A percentile compares a stretch with the other conserved stretches of the same genome.
These are phyloP conservation scores for Bradypus variegatus DNA, from an alignment of 2,797 vertebrate genomes.

Conservation along the genomic window DNA sequence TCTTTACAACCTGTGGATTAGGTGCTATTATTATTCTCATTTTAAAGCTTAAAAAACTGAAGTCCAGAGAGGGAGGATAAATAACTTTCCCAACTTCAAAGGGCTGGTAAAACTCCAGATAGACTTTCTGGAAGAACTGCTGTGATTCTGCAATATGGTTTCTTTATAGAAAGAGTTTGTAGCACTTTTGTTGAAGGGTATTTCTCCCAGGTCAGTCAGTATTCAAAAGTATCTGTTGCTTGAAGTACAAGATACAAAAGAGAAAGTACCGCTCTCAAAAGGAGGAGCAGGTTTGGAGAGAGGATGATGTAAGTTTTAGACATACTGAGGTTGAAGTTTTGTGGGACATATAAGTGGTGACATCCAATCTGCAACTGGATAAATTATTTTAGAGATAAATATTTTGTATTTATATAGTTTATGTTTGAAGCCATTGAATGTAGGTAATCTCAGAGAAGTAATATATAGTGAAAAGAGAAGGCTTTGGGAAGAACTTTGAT, in stretches of 20 bases:
- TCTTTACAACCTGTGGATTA: not conserved
- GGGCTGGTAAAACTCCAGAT: not conserved
- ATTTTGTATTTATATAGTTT: not conserved
- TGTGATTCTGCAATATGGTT: not conserved
- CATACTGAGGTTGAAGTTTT: not conserved
- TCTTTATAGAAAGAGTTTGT: not conserved
- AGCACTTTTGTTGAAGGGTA: not conserved
- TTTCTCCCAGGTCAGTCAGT: not conserved
- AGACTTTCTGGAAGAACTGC: not conserved
- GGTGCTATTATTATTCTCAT: not conserved
- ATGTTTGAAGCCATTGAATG: not conserved
- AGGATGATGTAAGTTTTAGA: not conserved
- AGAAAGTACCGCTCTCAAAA: not conserved
- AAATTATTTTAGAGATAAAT: not conserved
- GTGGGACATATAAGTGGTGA: not conserved
- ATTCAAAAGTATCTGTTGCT: not conserved
- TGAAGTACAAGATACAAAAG: not conserved
- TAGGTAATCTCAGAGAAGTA: not conserved
- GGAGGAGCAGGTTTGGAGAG: not conserved
- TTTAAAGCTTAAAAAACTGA: not conserved
- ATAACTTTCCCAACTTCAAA: slow-evolving; percentile 18
- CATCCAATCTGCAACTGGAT: not conserved
- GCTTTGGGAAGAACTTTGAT: not conserved
- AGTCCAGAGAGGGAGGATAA: not conserved
- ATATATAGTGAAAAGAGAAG: not conserved